Percentiles rank a stretch among this genome's conserved stretches.
Conservation (phyloP, 2,113 vertebrate genomes). For the Cynopterus brachyotis region DNA sequence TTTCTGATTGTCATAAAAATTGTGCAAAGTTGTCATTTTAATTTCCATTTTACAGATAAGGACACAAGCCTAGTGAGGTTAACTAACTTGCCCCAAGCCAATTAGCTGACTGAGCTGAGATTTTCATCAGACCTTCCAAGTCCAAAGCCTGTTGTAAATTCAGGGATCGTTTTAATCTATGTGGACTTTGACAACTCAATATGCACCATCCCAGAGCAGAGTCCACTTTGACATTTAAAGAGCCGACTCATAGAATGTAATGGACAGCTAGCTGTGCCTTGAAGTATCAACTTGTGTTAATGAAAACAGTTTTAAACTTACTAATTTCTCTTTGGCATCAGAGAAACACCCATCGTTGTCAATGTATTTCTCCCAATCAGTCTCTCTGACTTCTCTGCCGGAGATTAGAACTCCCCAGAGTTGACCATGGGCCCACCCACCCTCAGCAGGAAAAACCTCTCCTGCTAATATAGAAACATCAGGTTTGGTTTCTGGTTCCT, state of each 20-base stretch:
- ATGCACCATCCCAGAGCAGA: background rate
- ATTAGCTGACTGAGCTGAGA: background rate
- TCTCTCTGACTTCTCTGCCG: background rate
- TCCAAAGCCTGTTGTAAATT: background rate
- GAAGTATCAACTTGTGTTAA: background rate
- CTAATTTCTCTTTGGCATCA: background rate
- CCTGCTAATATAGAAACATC: background rate
- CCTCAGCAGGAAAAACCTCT: background rate
- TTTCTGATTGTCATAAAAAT: background rate
- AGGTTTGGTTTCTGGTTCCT: background rate
- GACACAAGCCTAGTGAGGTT: background rate
- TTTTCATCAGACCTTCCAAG: background rate
- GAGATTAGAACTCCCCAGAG: background rate
- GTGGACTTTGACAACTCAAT: background rate
- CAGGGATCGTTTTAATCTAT: background rate
- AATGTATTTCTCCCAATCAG: background rate
- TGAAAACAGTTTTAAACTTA: slow-evolving; percentile 41
- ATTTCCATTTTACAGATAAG: background rate
- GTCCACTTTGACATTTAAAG: slow-evolving; percentile 3
- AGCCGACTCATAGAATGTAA: background rate
- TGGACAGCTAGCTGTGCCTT: background rate
- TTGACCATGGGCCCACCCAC: background rate
- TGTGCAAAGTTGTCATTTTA: background rate
- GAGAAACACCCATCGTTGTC: background rate
- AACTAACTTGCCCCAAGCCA: background rate